phyloP scores from a whole-genome alignment of 2,113 vertebrate genomes.

The Capra hircus region DNA sequence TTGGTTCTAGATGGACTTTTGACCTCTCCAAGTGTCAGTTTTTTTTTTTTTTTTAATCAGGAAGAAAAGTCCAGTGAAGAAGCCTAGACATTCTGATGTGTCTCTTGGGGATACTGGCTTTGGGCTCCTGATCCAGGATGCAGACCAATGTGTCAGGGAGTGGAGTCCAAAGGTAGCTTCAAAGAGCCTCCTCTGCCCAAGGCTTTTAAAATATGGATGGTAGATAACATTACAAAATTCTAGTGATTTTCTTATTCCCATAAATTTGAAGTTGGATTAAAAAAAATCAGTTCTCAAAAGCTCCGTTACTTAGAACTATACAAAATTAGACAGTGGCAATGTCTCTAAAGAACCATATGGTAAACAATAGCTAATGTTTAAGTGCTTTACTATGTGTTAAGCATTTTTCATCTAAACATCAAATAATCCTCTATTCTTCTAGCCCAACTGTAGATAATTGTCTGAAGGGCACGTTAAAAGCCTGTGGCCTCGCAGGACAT shows the following conservation, averaged over 20 bases:
- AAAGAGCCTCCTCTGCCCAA: fast-evolving
- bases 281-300: not conserved
- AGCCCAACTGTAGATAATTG: fast-evolving
- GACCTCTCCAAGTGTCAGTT: fast-evolving
- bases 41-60: no score
- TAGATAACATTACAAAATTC: no score
- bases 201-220: fast-evolving
- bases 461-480: not conserved
- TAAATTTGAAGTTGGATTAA: not conserved
- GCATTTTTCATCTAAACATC: not conserved
- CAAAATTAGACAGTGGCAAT: not conserved
- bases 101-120: no score
- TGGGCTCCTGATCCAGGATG: fast-evolving
- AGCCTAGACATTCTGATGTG: fast-evolving
- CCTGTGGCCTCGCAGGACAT: not conserved
- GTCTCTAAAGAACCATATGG: fast-evolving
- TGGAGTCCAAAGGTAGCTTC: not conserved
- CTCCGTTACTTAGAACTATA: not conserved
- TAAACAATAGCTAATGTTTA: no score
- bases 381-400: not conserved
- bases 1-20: not conserved
- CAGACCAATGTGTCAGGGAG: fast-evolving
- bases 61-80: no score
- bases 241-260: not conserved
- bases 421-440: no score